phyloP scores from a whole-genome alignment of 2,888 invertebrate genomes.

The Pyrocoelia pectoralis region DNA sequence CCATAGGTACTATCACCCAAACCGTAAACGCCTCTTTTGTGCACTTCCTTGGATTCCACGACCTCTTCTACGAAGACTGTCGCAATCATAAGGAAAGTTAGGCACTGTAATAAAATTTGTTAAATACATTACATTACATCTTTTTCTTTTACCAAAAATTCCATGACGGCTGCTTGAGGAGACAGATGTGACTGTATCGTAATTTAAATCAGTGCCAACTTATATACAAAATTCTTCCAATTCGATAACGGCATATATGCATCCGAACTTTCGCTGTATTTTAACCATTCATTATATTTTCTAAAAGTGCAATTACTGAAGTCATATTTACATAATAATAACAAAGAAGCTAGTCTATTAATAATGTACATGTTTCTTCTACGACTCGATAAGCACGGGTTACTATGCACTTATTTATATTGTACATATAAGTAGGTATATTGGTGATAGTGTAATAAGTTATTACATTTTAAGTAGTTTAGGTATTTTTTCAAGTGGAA shows the following conservation, averaged over 20 bases:
- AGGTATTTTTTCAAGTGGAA: too few relatives aligned
- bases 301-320: neutral
- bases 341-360: slow-evolving; percentile 2
- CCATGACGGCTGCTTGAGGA: slow-evolving; percentile 23
- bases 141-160: slow-evolving; percentile 25
- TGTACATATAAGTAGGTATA: neutral
- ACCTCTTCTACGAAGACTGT: slow-evolving; percentile 35
- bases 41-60: slow-evolving; percentile 20
- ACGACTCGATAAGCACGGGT: slow-evolving; percentile 30
- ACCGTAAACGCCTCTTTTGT: slow-evolving; percentile 25
- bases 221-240: slow-evolving; percentile 16
- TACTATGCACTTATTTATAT: slow-evolving; percentile 4
- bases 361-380: slow-evolving; percentile 11
- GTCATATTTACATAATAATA: neutral
- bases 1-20: slow-evolving; percentile 36
- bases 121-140: neutral
- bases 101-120: slow-evolving; percentile 13
- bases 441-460: neutral
- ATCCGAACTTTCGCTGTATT: neutral
- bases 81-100: slow-evolving; percentile 20
- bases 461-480: too few relatives aligned
- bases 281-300: neutral
- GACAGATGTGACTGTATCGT: slow-evolving; percentile 24
- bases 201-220: slow-evolving; percentile 6
- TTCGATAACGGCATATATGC: neutral